Percentiles rank a stretch among this genome's conserved stretches.
Conservation (phyloP, 1,140 invertebrate species). For the Planococcus citri region DNA sequence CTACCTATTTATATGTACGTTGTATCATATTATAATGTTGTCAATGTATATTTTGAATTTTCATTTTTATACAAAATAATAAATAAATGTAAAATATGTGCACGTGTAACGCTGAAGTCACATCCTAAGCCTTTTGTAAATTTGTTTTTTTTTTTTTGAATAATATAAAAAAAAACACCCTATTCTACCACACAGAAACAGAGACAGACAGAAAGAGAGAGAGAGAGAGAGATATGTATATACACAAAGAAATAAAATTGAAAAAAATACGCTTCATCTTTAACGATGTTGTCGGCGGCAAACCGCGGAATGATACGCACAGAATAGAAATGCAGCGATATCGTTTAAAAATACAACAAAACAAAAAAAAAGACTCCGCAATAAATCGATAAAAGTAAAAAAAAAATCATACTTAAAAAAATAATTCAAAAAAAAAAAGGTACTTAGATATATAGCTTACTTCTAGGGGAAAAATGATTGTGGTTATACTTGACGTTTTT, state of each 20-base stretch:
- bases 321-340: conserved; percentile 3
- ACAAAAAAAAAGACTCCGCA: neutral
- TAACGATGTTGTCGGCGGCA: neutral
- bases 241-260: too few relatives aligned
- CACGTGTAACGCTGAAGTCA: neutral
- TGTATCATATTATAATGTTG: too few relatives aligned
- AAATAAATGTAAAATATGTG: too few relatives aligned
- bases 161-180: too few relatives aligned
- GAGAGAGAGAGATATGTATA: too few relatives aligned
- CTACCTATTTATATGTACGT: neutral
- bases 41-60: too few relatives aligned
- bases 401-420: conserved; percentile 4
- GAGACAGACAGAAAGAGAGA: too few relatives aligned
- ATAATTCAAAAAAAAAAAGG: neutral
- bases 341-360: neutral
- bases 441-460: neutral
- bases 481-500: neutral
- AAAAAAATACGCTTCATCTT: neutral
- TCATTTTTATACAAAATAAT: neutral
- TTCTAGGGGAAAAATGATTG: neutral
- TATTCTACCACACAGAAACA: too few relatives aligned
- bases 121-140: neutral
- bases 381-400: neutral
- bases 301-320: neutral
- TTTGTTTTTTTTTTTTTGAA: too few relatives aligned